These are phyloP conservation scores for Pangasianodon hypophthalmus DNA, from an alignment of 2,113 vertebrate genomes.

Conservation along the genomic window DNA sequence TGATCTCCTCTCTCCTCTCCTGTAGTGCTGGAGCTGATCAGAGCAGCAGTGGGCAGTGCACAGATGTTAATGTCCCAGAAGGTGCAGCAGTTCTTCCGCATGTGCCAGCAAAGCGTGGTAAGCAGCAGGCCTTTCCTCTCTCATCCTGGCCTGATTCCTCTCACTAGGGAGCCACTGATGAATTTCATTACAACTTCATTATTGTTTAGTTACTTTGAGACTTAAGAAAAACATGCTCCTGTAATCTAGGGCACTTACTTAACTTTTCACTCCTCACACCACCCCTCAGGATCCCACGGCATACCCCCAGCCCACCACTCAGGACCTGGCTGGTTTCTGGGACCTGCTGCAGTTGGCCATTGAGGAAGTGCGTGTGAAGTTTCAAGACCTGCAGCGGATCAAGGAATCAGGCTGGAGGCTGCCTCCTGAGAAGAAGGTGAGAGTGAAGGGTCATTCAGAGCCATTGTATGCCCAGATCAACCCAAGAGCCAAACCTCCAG, in stretches of 20 bases:
- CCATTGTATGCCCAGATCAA: constrained; percentile 54
- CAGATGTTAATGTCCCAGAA: constrained; percentile 99
- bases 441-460: constrained; percentile 55
- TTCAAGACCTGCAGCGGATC: constrained; percentile 92
- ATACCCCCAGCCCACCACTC: constrained; percentile 93
- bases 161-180: constrained; percentile 63
- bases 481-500: constrained; percentile 63
- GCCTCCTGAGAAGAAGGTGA: constrained; percentile 90
- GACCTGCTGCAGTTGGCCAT: constrained; percentile 97
- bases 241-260: constrained; percentile 1
- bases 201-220: neutral
- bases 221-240: neutral
- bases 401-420: constrained; percentile 96
- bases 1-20: neutral
- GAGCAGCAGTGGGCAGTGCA: constrained; percentile 90
- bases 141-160: neutral
- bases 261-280: neutral
- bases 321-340: constrained; percentile 97
- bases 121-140: constrained; percentile 58
- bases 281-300: constrained; percentile 85
- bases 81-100: constrained; percentile 97
- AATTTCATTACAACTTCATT: constrained; percentile 32
- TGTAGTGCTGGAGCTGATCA: constrained; percentile 92
- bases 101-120: constrained; percentile 98
- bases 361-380: constrained; percentile 94